These are phyloP conservation scores for Drosophila nr. perissopoda DNA, from an alignment of 2,888 invertebrate species.

Conservation along the genomic window DNA sequence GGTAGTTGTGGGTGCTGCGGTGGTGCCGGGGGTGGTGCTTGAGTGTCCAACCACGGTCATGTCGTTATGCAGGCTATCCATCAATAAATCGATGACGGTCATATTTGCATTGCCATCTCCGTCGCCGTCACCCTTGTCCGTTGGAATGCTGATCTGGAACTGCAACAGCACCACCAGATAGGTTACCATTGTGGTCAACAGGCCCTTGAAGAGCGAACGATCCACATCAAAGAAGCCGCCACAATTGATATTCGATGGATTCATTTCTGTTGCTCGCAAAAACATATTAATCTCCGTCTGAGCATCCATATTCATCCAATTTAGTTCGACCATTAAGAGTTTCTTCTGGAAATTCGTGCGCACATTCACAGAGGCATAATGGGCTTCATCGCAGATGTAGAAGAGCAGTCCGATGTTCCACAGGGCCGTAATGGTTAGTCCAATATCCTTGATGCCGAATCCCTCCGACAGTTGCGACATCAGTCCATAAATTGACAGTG, in stretches of 20 bases:
- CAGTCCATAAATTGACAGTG: constrained; percentile 90
- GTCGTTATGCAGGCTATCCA: constrained; percentile 68
- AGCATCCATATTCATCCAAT: constrained; percentile 91
- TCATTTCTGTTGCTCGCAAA: constrained; percentile 91
- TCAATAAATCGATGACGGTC: constrained; percentile 59
- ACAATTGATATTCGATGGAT: constrained; percentile 90
- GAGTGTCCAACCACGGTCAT: constrained; percentile 49
- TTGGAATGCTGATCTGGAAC: constrained; percentile 91
- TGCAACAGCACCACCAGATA: constrained; percentile 90
- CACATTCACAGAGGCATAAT: constrained; percentile 90
- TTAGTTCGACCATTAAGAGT: constrained; percentile 89
- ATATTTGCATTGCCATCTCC: constrained; percentile 55
- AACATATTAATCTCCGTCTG: constrained; percentile 92
- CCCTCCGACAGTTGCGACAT: constrained; percentile 90
- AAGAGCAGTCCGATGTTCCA: constrained; percentile 89
- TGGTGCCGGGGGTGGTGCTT: constrained; percentile 42
- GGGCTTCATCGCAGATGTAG: constrained; percentile 90
- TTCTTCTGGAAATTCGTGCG: constrained; percentile 91
- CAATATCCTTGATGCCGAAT: constrained; percentile 90
- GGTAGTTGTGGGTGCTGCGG: constrained; percentile 28
- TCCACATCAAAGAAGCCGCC: constrained; percentile 91
- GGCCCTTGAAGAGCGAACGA: constrained; percentile 90
- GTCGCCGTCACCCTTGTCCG: constrained; percentile 82
- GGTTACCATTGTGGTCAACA: constrained; percentile 91
- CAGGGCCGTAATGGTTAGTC: constrained; percentile 88